Base-by-base conservation (phyloP, 2,797 vertebrate species). In the Ficedula albicollis region DNA sequence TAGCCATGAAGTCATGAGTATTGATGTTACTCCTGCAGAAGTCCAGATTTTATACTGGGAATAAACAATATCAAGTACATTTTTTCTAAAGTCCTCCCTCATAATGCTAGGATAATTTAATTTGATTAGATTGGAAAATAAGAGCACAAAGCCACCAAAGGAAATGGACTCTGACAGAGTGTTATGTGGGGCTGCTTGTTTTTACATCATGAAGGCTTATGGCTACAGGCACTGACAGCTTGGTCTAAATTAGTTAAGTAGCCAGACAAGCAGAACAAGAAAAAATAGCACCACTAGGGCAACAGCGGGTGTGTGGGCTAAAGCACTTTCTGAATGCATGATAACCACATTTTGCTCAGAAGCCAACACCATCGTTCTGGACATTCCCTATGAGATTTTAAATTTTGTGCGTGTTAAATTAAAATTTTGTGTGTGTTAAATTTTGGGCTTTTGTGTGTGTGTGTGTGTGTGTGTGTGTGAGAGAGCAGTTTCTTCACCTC, bases 371-470 rank as follows among this genome's bases (percentile, higher is more conserved):
- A 20, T 11, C 75, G 38, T 23, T 54, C 39, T 66, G 46, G 36
- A 39, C 13, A 62, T 48, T 13, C 12, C 11, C 30, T 30, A 3
- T 27, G 39, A 20, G 36, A 30, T 51, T 64, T 84, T 63, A 38
- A 75, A 63, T 60, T n/a, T 9, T 0, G 0, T n/a, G n/a, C n/a
- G n/a, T n/a, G n/a, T n/a, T n/a, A n/a, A n/a, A n/a, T n/a, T n/a
- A n/a, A 38, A 75, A 63, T 60, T n/a, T 38, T 38, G 11, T 38
- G 11, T 38, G 38, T 38, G 38, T 84, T 63, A 38, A 72, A 63
- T 60, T n/a, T 9, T 0, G 0, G 25, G 30, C 2, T 29, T 26
- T 59, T 68, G 23, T 62, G 58, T 49, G 19, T n/a, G 4, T 46
- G 6, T 39, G 22, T 75, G 39, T 68, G 26, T 54, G 62, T 49